Base-by-base conservation (phyloP, 1,140 invertebrate genomes). In the Drosophila azteca region DNA sequence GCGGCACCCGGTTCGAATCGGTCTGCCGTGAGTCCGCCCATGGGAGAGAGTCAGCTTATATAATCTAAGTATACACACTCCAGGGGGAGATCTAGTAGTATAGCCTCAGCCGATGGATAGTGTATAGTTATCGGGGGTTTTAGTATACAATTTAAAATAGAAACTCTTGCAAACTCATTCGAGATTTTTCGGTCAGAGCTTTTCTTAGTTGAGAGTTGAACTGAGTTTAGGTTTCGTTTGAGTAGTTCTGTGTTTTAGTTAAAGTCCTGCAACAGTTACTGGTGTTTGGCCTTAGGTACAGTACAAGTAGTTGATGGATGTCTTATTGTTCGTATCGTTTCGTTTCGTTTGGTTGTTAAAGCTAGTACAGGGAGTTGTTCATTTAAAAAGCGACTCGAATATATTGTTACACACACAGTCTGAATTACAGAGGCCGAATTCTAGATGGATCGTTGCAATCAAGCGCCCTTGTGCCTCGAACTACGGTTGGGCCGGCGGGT, bases 341-440 rank as follows among this genome's bases (percentile, higher is more conserved):
- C 26, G 51, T 58, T 51, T 62, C 43, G 39, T 2, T 61, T 39
- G 26, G 53, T 50, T 60, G 11, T 66, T 68, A 79, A 74, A 72
- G 79, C 53, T 82, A 75, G 8, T 31, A 31, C 8, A 11, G 29
- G 45, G 58, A 45, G 59, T 79, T 41, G 64, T 90, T 90, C 68
- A 82, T 83, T 91, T 91, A 90, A 91, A 91, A 73, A 91, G 90
- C 85, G 90, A 91, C 53, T 90, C 74, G 90, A 91, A 91, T 73
- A 91, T 77, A 91, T 90, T 84, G 69, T 87, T 91, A 91, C 90
- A 91, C 90, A 91, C 90, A 91, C 90, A 91, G 83, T 91, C 90
- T 68, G 90, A 88, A 75, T 91, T 91, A 77, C 90, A 91, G 75
- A 91, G 90, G 90, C 90, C 90, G 71, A 91, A 91, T 88, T 91